Conservation (phyloP, 2,888 invertebrate genomes). For the Drosophila kanekoi region DNA sequence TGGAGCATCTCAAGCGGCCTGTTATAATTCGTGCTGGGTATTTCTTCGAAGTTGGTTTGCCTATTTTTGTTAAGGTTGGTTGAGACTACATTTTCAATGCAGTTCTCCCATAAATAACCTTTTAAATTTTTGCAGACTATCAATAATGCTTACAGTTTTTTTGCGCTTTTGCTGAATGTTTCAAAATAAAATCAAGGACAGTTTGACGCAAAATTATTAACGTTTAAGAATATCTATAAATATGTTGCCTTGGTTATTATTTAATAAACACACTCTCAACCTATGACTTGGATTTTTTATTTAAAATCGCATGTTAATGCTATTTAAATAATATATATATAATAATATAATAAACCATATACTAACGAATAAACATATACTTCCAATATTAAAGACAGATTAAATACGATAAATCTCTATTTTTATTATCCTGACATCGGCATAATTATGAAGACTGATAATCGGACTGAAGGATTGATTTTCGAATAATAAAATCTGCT, state of each 20-base stretch:
- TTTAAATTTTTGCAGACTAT: conserved; percentile 65
- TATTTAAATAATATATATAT: neutral
- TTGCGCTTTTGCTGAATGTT: conserved; percentile 77
- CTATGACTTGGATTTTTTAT: neutral
- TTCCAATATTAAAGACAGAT: too few species aligned
- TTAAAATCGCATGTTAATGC: neutral
- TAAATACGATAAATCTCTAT: too few species aligned
- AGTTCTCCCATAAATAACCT: fast-evolving
- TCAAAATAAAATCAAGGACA: conserved; percentile 51
- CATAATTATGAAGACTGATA: too few species aligned
- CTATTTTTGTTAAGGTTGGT: conserved; percentile 78
- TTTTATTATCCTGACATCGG: too few species aligned
- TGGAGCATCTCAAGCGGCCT: conserved; percentile 78
- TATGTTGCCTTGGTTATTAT: too few species aligned
- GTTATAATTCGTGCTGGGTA: conserved; percentile 70
- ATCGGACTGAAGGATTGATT: too few species aligned
- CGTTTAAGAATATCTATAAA: too few species aligned
- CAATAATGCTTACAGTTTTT: conserved; percentile 78
- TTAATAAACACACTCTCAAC: too few species aligned
- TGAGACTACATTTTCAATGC: fast-evolving
- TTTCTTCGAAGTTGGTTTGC: conserved; percentile 78
- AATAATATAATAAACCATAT: neutral
- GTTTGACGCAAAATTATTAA: too few species aligned
- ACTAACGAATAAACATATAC: neutral
- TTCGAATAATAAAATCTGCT: too few species aligned